Evolutionary conservation across 2,113 vertebrate species (phyloP), one percentile per base, ranked within the genome.

Genomic region (Stegostoma tigrinum): DNA sequence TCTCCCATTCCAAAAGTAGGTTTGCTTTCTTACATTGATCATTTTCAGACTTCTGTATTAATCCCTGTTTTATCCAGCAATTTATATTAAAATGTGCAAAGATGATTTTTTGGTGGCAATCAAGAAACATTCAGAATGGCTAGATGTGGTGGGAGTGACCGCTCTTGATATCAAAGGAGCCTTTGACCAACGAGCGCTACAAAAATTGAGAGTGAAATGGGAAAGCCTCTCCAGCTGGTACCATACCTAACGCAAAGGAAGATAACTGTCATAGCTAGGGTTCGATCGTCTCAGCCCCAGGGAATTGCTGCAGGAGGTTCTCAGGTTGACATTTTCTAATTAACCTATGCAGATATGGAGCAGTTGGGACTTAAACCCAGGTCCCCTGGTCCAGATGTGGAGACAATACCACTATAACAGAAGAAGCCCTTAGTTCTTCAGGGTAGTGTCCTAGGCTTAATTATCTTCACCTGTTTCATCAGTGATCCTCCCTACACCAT

Each of bases 1-100:
- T 95, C 94, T 52, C 94, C 94, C 27, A 72, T 95, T 95, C 94
- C 94, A 17, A 95, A 95, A 95, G 94, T 95, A 95, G 68, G 94
- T 95, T 52, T 45, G 94, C 67, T 72, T 48, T 72, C 17, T 91
- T 21, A 38, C 61, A 66, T 21, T 91, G 30, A 38, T 38, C 23
- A 38, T 1, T 38, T 91, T 91, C 17, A 91, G 30, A 34, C 55
- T 66, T 64, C n/a, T 19, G 27, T 80, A 19, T 5, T 80, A 0
- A 5, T 23, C 38, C 34, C 38, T 5, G 55, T 66, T 91, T 91
- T 15, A 38, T 17, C 15, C 66, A 61, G 34, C 61, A 93, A 34
- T 93, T 23, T 38, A 0, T 38, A 61, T 34, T 21, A 23, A 66
- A 66, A 66, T 8, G 0, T 91, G 30, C 61, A 38, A 93, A 61